Base-by-base conservation (phyloP, 2,888 invertebrate species). In the Andrena camellia region DNA sequence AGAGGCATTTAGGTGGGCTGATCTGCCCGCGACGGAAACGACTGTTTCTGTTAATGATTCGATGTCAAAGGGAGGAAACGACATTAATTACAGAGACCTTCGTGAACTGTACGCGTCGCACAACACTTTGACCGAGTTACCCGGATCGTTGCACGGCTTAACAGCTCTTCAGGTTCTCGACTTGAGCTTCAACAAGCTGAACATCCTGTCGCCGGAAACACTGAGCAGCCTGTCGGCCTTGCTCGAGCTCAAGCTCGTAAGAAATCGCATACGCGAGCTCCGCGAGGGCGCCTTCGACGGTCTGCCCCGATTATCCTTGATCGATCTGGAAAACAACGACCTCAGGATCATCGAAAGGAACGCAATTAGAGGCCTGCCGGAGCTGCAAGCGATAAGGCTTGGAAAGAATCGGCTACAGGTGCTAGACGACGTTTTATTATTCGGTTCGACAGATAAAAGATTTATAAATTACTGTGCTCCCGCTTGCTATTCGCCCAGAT, bases 291-390 rank as follows among this genome's bases (percentile, higher is more conserved):
- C 96, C 20, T 97, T 98, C 87, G 95, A 96, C 85, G 96, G 97
- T 88, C 94, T 98, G 59, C 96, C 96, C 29, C 95, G 96, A 81
- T 93, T 98, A 48, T 96, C 96, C 88, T 95, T 96, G 59, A 95
- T 98, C 54, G 96, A 98, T 94, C 95, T 98, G 86, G 97, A 98
- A 85, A 97, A 96, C 90, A 98, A 98, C 93, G 96, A 97, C 91
- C 95, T 98, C 48, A 96, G 96, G 91, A 95, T 96, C 26, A 95
- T 98, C 48, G 97, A 97, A 90, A 95, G 97, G 0, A 96, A 97
- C 81, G 96, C 97, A 0, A 95, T 98, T 50, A 95, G 95, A 74
- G 95, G 96, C 77, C 93, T 98, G 62, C 97, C 97, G 0, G 96
- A 96, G 77, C 93, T 97, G 35, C 95, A 96, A 78, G 96, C 96